Evolutionary conservation across 2,113 vertebrate species (phyloP).

Genomic region (Azemiops feae): DNA sequence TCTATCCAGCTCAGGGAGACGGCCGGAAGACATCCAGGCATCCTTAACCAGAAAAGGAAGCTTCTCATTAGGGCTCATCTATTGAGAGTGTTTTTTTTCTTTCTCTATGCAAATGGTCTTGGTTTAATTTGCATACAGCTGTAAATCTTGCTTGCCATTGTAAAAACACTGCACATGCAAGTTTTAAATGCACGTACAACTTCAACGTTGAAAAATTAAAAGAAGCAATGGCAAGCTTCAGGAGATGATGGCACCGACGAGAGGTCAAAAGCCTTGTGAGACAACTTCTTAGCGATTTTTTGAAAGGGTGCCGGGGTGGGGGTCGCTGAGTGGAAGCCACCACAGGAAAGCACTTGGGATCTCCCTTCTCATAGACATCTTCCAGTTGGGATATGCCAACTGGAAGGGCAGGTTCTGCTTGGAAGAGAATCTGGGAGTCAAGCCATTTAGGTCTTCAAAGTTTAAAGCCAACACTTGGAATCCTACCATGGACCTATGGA

Average conservation of each 20-base stretch:
- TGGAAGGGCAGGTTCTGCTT: background rate
- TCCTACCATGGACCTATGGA: background rate
- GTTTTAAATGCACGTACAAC: background rate
- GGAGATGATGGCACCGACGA: background rate
- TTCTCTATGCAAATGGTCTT: background rate
- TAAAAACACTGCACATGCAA: background rate
- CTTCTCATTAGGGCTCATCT: background rate
- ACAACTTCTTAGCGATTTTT: background rate
- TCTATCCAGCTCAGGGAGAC: background rate
- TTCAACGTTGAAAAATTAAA: background rate
- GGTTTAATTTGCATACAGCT: background rate
- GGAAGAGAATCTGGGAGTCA: background rate
- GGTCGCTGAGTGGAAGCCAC: background rate
- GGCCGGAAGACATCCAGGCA: background rate
- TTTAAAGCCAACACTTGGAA: background rate
- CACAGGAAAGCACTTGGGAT: background rate
- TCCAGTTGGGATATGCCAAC: background rate
- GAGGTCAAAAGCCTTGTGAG: background rate
- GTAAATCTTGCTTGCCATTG: background rate
- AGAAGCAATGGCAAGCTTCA: background rate
- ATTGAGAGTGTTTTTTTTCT: background rate
- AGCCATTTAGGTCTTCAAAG: background rate
- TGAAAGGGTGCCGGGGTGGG: background rate
- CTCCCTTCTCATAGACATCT: background rate
- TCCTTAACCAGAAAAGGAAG: background rate